Percentiles rank a stretch among this genome's conserved stretches.
Evolutionary conservation across 2,113 vertebrate species (phyloP).

Genomic region (Tetrao urogallus): DNA sequence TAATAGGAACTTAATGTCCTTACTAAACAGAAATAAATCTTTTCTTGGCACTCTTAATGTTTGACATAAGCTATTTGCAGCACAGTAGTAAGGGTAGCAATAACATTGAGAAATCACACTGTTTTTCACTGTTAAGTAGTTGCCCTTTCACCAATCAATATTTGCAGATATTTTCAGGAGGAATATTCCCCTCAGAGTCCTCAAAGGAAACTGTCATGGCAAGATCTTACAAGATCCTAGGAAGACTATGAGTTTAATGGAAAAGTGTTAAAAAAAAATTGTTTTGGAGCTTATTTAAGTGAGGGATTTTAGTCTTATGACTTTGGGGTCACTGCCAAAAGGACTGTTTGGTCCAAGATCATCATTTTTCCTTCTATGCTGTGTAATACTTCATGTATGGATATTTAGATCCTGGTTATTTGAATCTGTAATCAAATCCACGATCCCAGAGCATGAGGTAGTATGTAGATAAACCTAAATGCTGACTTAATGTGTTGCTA

Average conservation of each 20-base stretch:
- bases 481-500: neutral
- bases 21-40: conserved; percentile 6
- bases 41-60: conserved; percentile 1
- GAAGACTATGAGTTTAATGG: neutral
- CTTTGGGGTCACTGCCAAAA: neutral
- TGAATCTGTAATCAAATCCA: neutral
- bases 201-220: neutral
- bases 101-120: neutral
- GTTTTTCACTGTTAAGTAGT: neutral
- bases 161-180: neutral
- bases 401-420: neutral
- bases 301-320: neutral
- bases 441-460: fast-evolving
- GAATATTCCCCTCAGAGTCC: neutral
- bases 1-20: neutral
- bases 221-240: neutral
- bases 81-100: neutral
- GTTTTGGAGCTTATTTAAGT: neutral
- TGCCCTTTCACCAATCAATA: conserved; percentile 3
- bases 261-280: neutral
- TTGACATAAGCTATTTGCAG: conserved; percentile 13
- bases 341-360: neutral
- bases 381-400: neutral
- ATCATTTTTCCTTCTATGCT: neutral
- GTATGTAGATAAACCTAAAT: neutral